phyloP scores from a whole-genome alignment of 2,888 invertebrate genomes.

The Lochmaea crataegi region DNA sequence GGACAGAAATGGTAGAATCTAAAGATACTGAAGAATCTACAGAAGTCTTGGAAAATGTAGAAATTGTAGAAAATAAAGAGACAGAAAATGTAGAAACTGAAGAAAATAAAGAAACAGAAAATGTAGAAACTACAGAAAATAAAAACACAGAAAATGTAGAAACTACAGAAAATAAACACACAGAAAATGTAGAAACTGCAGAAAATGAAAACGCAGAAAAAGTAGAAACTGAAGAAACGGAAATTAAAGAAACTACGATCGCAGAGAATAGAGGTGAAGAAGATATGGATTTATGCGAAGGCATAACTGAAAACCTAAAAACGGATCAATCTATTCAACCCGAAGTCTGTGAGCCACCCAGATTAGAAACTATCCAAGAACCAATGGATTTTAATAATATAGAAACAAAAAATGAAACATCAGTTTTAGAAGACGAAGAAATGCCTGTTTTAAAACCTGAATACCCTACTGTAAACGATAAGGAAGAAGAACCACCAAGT shows the following conservation, averaged over 20 bases:
- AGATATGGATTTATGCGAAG: neutral
- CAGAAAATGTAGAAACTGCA: neutral
- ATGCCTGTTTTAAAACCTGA: conserved; percentile 5
- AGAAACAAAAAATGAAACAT: conserved; percentile 17
- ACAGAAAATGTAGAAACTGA: conserved; percentile 5
- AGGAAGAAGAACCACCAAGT: neutral
- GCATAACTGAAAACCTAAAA: neutral
- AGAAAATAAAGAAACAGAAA: neutral
- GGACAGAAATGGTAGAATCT: neutral
- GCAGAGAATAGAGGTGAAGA: neutral
- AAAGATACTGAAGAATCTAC: neutral
- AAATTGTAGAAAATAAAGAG: neutral
- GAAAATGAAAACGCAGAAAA: neutral
- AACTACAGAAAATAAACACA: neutral
- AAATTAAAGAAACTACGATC: neutral
- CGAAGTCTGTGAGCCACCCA: neutral
- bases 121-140: neutral
- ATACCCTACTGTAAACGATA: neutral
- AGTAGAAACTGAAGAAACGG: no score
- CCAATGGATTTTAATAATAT: neutral
- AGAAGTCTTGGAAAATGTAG: neutral
- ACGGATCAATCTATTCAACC: neutral
- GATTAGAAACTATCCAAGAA: neutral
- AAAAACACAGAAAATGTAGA: neutral
- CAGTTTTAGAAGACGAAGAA: conserved; percentile 29